Evolutionary conservation across 2,113 vertebrate genomes (phyloP).

Genomic region (Scatophagus argus): DNA sequence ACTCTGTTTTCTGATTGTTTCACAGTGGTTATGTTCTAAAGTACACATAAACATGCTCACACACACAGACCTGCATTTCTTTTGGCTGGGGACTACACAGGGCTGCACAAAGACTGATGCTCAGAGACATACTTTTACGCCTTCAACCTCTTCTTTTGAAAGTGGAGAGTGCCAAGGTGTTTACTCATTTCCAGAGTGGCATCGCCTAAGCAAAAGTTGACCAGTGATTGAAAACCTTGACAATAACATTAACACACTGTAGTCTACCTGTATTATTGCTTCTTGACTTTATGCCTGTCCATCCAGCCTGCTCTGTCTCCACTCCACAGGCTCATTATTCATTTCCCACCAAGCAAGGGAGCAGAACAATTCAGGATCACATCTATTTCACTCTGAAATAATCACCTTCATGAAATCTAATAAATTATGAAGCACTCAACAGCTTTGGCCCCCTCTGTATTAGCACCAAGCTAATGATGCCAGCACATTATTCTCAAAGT

Average conservation of each 20-base stretch:
- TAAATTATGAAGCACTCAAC: constrained; percentile 74
- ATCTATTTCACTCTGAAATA: constrained; percentile 78
- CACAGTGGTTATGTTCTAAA: no score
- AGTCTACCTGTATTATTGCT: constrained; percentile 23
- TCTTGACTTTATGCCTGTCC: constrained; percentile 45
- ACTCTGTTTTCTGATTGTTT: no score
- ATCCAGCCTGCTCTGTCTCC: constrained; percentile 34
- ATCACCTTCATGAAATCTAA: constrained; percentile 72
- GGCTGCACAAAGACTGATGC: no score
- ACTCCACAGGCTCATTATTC: constrained; percentile 64
- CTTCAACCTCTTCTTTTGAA: background rate
- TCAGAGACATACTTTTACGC: no score
- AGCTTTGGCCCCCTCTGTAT: constrained; percentile 52
- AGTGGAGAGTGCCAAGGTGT: background rate
- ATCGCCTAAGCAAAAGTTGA: background rate
- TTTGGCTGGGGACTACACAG: no score
- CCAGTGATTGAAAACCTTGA: constrained; percentile 27
- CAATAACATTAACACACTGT: constrained; percentile 29
- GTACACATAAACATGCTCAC: no score
- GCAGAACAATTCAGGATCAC: constrained; percentile 73
- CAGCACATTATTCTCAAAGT: constrained; percentile 68
- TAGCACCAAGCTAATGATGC: constrained; percentile 69
- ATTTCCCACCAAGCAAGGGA: constrained; percentile 60
- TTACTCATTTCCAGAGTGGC: constrained; percentile 6
- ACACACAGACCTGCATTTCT: no score